Evolutionary conservation across 2,113 vertebrate species (phyloP), one percentile per base, ranked within the genome.

Genomic region (Xenopus laevis): DNA sequence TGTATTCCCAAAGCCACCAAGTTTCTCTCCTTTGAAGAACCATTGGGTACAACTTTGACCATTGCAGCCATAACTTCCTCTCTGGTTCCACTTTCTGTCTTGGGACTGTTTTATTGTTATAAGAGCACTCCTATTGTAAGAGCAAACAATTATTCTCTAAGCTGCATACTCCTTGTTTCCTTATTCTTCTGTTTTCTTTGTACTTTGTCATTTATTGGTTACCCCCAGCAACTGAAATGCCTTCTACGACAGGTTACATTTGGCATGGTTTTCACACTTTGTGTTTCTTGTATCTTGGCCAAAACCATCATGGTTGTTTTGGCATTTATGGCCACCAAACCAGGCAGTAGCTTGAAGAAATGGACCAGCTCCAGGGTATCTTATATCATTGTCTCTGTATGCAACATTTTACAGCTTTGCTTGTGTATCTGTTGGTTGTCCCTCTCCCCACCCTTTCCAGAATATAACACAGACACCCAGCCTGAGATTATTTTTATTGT

Each of bases 281-380:
- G 71, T 17, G 12, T 83, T n/a, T 78, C 78, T 40, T 21, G 70
- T 12, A 64, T 83, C n/a, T 73, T 83, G 33, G 79, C 76, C 7
- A 82, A 80, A 72, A 82, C 77, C 0, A 13, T 79, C 5, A 78
- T 71, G 16, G 77, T 80, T 9, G 62, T 81, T 30, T 18, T 81
- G 46, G 77, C 66, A 0, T 80, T 82, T 18, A 71, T 73, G 57
- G 72, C 77, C 40, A 80, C 72, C n/a, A 76, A 40, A 55, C 80
- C 78, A 15, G 71, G 71, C 1, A 73, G 61, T 13, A 45, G 45
- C 10, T 18, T 72, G 2, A 61, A n/a, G n/a, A 76, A 75, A 50
- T 77, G 65, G 76, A 16, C 78, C 1, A 47, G 46, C 4, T 45
- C 47, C 9, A 46, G 9, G 30, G 17, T 77, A 17, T 67, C 78